Evolutionary conservation across 92 coral and sea anemone genomes (phyloP).

Genomic region (Diadumene lineata): DNA sequence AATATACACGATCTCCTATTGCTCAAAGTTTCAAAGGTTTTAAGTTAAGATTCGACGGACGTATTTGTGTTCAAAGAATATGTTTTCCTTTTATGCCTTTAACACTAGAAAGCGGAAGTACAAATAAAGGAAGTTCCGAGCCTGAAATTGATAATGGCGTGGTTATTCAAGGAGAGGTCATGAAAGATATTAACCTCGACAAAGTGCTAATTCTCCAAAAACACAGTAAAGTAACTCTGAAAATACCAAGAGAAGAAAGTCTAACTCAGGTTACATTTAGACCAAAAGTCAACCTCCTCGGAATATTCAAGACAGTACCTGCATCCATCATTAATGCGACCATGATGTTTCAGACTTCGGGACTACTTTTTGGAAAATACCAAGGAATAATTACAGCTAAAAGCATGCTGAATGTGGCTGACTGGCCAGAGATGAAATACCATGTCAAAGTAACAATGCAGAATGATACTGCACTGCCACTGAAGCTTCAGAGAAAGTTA

Average conservation of each 20-base stretch:
- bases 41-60: conserved; percentile 4
- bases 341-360: conserved; percentile 12
- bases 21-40: conserved; percentile 7
- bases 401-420: conserved; percentile 19
- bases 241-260: background rate
- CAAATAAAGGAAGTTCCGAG: background rate
- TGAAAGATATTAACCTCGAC: background rate
- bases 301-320: conserved; percentile 3
- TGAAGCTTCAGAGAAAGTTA: conserved; percentile 13
- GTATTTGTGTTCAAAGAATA: conserved; percentile 6
- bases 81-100: conserved; percentile 11
- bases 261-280: background rate
- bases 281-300: background rate
- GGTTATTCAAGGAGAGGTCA: background rate
- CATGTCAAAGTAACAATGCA: conserved; percentile 26
- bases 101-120: conserved; percentile 3
- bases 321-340: background rate
- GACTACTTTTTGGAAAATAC: conserved; percentile 25
- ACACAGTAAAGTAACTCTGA: background rate
- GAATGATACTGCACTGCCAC: conserved; percentile 12
- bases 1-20: background rate
- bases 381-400: conserved; percentile 13
- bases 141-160: background rate
- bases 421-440: conserved; percentile 38
- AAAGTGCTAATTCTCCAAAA: background rate